Evolutionary conservation across 64 coral and sea anemone species (phyloP).

Genomic region (Stylophora pistillata): DNA sequence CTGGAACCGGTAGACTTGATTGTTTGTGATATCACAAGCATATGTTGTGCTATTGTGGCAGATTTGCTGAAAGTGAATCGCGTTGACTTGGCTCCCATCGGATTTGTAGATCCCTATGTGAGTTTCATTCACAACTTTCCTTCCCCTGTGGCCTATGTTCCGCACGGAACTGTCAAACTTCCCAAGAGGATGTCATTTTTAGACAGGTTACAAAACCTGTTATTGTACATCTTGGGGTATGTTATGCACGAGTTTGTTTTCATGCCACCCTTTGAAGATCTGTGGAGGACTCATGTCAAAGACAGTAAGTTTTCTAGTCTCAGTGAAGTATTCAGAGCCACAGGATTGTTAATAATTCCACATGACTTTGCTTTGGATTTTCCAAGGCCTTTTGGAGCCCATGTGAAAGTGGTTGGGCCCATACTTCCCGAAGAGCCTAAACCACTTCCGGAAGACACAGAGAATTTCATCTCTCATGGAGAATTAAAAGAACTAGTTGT

Average conservation of each 20-base stretch:
- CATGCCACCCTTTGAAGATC: conserved; percentile 39
- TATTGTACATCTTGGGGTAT: conserved; percentile 57
- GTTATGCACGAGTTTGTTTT: conserved; percentile 39
- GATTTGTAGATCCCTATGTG: conserved; percentile 74
- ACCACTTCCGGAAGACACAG: background rate
- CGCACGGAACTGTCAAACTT: conserved; percentile 50
- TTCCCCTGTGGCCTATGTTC: conserved; percentile 61
- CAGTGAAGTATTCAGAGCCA: conserved; percentile 48
- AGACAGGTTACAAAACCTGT: conserved; percentile 37
- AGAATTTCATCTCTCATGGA: conserved; percentile 41
- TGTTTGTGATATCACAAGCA: conserved; percentile 64
- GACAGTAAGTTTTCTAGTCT: conserved; percentile 50
- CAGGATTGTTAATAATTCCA: conserved; percentile 49
- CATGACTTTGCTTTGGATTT: conserved; percentile 63
- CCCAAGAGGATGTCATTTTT: conserved; percentile 44
- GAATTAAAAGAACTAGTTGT: conserved; percentile 35
- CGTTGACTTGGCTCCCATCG: conserved; percentile 73
- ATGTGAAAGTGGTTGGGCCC: conserved; percentile 64
- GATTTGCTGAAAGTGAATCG: conserved; percentile 63
- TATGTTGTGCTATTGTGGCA: conserved; percentile 73
- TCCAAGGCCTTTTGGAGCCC: conserved; percentile 60
- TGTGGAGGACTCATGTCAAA: conserved; percentile 43
- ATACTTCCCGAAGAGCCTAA: conserved; percentile 64
- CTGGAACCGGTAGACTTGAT: conserved; percentile 39
- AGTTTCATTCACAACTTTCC: conserved; percentile 84